A percentile compares a stretch with the other conserved stretches of the same genome.
phyloP scores from a whole-genome alignment of 2,797 vertebrate genomes.

The Stomatorhinus walkeri region DNA sequence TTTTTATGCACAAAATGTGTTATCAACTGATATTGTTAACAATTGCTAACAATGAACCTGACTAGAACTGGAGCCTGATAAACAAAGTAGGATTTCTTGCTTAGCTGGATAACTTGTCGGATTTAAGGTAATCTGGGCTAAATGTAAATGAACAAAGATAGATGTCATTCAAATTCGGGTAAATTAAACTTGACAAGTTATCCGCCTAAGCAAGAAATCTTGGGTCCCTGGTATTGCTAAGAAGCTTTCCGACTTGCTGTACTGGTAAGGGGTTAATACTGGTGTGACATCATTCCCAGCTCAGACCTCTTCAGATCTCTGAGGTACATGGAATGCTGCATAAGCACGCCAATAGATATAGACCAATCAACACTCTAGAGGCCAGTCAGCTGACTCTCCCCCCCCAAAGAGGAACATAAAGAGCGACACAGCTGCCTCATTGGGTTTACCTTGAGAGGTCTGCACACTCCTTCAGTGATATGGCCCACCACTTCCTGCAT shows the following conservation, averaged over 20 bases:
- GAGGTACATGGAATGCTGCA: not conserved
- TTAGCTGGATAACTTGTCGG: too few species aligned
- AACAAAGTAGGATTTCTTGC: too few species aligned
- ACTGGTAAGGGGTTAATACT: not conserved
- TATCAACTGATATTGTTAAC: not conserved
- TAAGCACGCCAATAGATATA: not conserved
- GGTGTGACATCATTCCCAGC: too few species aligned
- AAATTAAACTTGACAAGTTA: too few species aligned
- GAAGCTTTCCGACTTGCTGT: too few species aligned
- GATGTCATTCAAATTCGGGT: too few species aligned
- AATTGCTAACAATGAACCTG: not conserved
- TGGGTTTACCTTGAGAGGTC: constrained; percentile 83
- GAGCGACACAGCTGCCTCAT: not conserved
- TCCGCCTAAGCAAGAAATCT: too few species aligned
- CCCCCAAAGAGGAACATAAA: not conserved
- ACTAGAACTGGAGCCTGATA: not conserved
- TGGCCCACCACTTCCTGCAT: constrained; percentile 93
- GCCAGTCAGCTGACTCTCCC: not conserved
- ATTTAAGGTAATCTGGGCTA: too few species aligned
- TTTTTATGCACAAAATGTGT: not conserved
- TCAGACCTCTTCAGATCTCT: not conserved
- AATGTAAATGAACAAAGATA: too few species aligned
- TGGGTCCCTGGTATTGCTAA: too few species aligned
- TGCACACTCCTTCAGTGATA: constrained; percentile 94
- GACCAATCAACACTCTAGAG: not conserved